phyloP scores from a whole-genome alignment of 2,113 vertebrate species.

The Gymnogyps californianus region DNA sequence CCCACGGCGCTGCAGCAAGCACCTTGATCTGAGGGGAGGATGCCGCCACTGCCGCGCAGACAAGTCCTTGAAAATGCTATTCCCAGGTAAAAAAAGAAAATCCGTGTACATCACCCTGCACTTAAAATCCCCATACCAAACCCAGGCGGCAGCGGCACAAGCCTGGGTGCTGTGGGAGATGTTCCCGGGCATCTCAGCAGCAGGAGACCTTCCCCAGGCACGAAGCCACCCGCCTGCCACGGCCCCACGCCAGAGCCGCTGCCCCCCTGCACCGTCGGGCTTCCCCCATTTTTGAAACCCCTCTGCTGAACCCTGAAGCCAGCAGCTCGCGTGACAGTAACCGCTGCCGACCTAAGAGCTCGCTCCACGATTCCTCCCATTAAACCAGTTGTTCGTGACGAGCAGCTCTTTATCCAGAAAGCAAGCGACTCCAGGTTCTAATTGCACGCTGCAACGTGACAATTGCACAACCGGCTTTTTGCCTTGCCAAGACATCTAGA shows the following conservation, averaged over 20 bases:
- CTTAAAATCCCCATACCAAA: accelerated
- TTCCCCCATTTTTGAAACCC: accelerated
- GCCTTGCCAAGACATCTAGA: background rate
- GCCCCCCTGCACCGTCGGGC: accelerated
- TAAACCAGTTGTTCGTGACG: background rate
- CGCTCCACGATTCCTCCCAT: background rate
- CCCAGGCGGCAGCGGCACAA: background rate
- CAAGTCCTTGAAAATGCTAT: background rate
- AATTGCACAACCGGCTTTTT: background rate
- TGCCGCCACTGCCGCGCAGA: background rate
- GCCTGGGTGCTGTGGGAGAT: background rate
- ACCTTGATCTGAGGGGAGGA: background rate
- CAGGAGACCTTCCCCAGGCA: background rate
- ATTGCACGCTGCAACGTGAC: accelerated
- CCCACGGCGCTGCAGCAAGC: background rate
- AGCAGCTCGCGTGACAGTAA: accelerated
- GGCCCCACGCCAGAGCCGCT: background rate
- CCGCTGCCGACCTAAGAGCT: background rate
- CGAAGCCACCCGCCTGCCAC: too few relatives aligned
- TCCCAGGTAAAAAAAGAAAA: background rate
- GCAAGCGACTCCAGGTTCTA: background rate
- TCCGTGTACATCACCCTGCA: background rate
- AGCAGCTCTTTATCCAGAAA: background rate
- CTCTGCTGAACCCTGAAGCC: background rate
- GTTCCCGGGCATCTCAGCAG: background rate